These are phyloP conservation scores for Argyrosomus regius DNA, from an alignment of 2,797 vertebrate species.

Conservation along the genomic window DNA sequence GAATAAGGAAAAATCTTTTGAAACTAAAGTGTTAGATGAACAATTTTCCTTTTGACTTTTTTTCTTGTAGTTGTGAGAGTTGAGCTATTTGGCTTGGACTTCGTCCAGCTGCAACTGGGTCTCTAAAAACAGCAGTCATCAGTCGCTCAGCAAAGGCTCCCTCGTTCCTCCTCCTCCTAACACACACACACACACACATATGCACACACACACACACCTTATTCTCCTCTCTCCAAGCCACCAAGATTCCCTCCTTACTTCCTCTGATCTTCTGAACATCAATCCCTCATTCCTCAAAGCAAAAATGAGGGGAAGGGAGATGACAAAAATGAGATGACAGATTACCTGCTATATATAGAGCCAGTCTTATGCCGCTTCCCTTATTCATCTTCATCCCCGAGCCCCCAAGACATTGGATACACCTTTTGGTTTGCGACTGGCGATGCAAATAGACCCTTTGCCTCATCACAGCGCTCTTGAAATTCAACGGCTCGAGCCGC, in stretches of 20 bases:
- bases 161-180: constrained; percentile 22
- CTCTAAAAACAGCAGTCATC: constrained; percentile 67
- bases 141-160: constrained; percentile 40
- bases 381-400: constrained; percentile 73
- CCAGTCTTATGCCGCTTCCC: constrained; percentile 58
- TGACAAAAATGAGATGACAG: constrained; percentile 80
- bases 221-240: constrained; percentile 58
- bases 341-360: constrained; percentile 84
- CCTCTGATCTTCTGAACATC: constrained; percentile 79
- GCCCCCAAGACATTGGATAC: constrained; percentile 73
- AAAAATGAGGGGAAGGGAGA: constrained; percentile 69
- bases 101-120: constrained; percentile 63
- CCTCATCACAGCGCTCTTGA: constrained; percentile 30
- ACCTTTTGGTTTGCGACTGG: constrained; percentile 69
- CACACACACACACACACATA: constrained; percentile 27
- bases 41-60: constrained; percentile 33
- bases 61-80: constrained; percentile 42
- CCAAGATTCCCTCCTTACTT: constrained; percentile 65
- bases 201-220: constrained; percentile 37
- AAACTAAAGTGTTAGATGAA: constrained; percentile 59
- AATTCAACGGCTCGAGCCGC: constrained; percentile 32
- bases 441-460: constrained; percentile 68
- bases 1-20: constrained; percentile 64
- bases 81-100: constrained; percentile 48
- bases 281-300: constrained; percentile 79